These are phyloP conservation scores for Gortyna flavago DNA, from an alignment of 2,888 invertebrate genomes.

Conservation along the genomic window DNA sequence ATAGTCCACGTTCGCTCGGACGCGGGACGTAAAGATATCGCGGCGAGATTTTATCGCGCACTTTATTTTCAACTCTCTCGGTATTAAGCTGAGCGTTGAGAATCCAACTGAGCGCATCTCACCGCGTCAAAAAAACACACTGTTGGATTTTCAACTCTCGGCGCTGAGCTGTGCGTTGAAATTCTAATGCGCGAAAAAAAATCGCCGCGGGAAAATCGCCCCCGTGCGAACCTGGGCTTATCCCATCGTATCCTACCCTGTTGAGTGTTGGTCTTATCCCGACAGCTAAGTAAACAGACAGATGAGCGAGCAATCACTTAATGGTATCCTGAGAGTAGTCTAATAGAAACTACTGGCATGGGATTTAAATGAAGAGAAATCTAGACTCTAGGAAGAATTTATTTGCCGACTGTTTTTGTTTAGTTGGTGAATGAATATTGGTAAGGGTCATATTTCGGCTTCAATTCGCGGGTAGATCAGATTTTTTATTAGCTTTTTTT, in stretches of 20 bases:
- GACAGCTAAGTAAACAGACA: constrained; percentile 68
- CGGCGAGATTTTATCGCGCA: background rate
- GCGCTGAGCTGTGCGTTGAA: background rate
- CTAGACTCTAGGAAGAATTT: constrained; percentile 9
- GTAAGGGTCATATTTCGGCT: background rate
- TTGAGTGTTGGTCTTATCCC: constrained; percentile 42
- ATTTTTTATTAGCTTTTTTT: no score
- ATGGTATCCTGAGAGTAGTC: constrained; percentile 58
- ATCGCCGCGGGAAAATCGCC: background rate
- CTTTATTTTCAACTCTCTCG: no score
- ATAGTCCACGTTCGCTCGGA: no score
- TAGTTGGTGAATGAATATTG: background rate
- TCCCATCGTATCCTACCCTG: background rate
- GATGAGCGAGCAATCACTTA: constrained; percentile 76
- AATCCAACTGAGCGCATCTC: background rate
- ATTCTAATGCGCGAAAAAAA: background rate
- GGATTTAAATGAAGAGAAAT: constrained; percentile 49
- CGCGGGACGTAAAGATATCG: no score
- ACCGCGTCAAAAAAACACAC: background rate
- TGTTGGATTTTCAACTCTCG: background rate
- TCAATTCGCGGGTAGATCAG: background rate
- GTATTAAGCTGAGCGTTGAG: background rate
- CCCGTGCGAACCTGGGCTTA: background rate
- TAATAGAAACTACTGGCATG: constrained; percentile 27
- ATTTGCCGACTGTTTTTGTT: constrained; percentile 1